Evolutionary conservation across 2,797 vertebrate species (phyloP).

Genomic region (Glossophaga mutica): DNA sequence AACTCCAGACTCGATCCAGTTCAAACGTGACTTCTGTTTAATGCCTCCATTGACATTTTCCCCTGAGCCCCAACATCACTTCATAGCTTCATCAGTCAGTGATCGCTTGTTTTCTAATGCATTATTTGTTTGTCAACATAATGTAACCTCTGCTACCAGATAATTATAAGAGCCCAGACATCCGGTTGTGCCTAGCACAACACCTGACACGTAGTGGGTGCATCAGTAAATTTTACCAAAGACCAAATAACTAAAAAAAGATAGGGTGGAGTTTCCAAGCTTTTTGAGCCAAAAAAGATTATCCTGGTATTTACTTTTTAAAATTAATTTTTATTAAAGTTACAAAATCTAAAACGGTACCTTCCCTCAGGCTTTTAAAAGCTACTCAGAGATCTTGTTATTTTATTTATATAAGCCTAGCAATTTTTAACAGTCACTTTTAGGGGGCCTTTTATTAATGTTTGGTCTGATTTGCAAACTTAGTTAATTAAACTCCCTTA

Average conservation of each 20-base stretch:
- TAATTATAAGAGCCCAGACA: neutral
- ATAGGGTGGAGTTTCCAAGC: neutral
- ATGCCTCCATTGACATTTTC: accelerated
- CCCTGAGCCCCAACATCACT: neutral
- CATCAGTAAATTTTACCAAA: neutral
- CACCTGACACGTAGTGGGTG: neutral
- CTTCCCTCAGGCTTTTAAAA: conserved; percentile 42
- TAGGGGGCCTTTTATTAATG: conserved; percentile 62
- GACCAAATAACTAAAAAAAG: neutral
- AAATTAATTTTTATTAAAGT: conserved; percentile 30
- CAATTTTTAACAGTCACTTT: conserved; percentile 55
- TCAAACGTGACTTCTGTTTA: neutral
- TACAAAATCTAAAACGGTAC: conserved; percentile 7
- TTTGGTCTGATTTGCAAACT: conserved; percentile 70
- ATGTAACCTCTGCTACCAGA: neutral
- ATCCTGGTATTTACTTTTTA: neutral
- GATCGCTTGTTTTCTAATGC: neutral
- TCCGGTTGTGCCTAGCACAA: accelerated
- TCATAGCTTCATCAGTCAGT: neutral
- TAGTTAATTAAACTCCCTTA: conserved; percentile 71
- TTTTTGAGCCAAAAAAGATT: neutral
- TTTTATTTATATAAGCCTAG: conserved; percentile 55
- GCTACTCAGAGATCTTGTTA: conserved; percentile 27
- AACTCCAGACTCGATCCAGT: neutral
- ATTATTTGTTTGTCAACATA: neutral